Evolutionary conservation across 53 echinoderm and acorn worm genomes (phyloP).

Genomic region (Stichopus horrens): DNA sequence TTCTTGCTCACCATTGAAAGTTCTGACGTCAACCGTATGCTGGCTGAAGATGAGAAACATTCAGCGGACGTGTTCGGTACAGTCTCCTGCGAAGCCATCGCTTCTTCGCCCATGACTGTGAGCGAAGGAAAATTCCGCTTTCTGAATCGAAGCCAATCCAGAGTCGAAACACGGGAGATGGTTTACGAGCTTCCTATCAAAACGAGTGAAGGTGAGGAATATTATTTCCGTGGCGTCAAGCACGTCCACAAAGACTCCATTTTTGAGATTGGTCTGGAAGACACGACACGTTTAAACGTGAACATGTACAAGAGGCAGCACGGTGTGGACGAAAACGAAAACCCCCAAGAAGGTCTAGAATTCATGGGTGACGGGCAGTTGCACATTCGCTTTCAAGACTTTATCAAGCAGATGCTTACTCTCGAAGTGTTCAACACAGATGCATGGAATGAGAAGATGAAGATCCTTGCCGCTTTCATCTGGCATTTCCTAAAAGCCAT

Average conservation of each 20-base stretch:
- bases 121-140: conserved; percentile 61
- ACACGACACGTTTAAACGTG: conserved; percentile 60
- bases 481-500: conserved; percentile 56
- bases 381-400: conserved; percentile 55
- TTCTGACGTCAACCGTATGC: conserved; percentile 53
- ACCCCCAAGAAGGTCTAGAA: conserved; percentile 1
- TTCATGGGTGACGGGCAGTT: conserved; percentile 56
- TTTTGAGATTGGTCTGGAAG: conserved; percentile 66
- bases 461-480: conserved; percentile 55
- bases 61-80: conserved; percentile 62
- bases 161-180: conserved; percentile 62
- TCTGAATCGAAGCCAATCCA: conserved; percentile 53
- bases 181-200: conserved; percentile 59
- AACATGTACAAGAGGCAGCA: conserved; percentile 42
- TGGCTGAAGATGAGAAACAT: conserved; percentile 59
- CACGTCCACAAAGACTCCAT: conserved; percentile 60
- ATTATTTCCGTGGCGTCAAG: conserved; percentile 60
- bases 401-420: conserved; percentile 65
- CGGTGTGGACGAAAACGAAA: conserved; percentile 15
- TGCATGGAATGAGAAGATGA: conserved; percentile 50
- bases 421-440: conserved; percentile 64
- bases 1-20: conserved; percentile 66
- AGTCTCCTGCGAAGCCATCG: conserved; percentile 54
- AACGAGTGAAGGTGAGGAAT: conserved; percentile 47
- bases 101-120: conserved; percentile 55